These are phyloP conservation scores for Oryzias melastigma DNA, from an alignment of 2,113 vertebrate genomes.

Conservation along the genomic window DNA sequence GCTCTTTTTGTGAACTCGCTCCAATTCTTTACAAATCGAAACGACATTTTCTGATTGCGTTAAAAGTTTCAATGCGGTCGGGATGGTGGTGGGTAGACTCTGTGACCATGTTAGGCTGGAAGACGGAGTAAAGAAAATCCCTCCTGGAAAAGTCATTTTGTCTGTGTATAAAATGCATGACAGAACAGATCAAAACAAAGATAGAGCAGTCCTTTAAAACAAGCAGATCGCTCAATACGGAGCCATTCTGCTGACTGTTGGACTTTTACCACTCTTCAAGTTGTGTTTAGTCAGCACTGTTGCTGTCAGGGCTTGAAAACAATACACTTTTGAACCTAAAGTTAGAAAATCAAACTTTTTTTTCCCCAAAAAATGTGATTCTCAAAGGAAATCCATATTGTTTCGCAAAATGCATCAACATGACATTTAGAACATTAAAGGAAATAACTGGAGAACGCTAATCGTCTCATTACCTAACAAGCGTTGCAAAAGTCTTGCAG, in stretches of 20 bases:
- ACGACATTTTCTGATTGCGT: too few relatives aligned
- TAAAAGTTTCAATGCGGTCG: too few relatives aligned
- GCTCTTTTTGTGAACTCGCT: too few relatives aligned
- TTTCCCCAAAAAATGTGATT: too few relatives aligned
- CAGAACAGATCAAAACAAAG: background rate
- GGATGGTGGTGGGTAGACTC: too few relatives aligned
- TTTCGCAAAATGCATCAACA: background rate
- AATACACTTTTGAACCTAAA: too few relatives aligned
- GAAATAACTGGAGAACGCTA: conserved; percentile 15
- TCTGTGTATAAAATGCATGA: background rate
- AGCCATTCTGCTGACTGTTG: background rate
- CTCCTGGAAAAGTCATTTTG: background rate
- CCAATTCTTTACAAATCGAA: too few relatives aligned
- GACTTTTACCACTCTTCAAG: background rate
- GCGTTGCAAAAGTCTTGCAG: conserved; percentile 23
- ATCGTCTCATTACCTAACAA: conserved; percentile 17
- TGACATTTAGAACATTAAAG: conserved; percentile 7
- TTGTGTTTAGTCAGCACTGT: too few relatives aligned
- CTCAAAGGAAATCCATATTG: background rate
- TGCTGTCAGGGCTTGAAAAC: too few relatives aligned
- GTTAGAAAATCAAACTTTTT: too few relatives aligned
- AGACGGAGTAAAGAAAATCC: background rate
- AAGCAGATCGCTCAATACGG: too few relatives aligned
- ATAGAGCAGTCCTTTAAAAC: background rate
- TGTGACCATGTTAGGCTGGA: too few relatives aligned